A percentile compares a stretch with the other conserved stretches of the same genome.
Conservation (phyloP, 1,140 invertebrate genomes). For the Rhyacophila brunnea region DNA sequence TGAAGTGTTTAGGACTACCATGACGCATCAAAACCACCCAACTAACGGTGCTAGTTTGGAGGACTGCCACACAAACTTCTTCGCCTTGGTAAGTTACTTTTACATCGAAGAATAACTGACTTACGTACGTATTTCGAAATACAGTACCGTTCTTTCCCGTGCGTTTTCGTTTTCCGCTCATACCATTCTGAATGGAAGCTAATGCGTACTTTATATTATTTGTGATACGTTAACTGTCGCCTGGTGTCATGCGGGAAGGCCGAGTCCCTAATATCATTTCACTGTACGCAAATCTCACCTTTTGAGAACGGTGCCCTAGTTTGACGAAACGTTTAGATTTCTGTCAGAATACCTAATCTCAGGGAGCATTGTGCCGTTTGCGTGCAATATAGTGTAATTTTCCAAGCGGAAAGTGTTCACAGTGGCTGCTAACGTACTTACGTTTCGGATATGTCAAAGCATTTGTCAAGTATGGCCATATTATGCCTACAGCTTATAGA, state of each 20-base stretch:
- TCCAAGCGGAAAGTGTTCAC: not conserved
- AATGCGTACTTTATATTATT: too few species aligned
- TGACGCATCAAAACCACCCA: conserved; percentile 96
- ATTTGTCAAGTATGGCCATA: conserved; percentile 48
- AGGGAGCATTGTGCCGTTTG: not conserved
- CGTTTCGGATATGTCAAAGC: conserved; percentile 46
- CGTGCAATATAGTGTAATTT: not conserved
- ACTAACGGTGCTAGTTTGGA: conserved; percentile 99
- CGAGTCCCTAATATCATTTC: conserved; percentile 10
- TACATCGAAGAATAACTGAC: conserved; percentile 56
- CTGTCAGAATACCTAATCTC: not conserved
- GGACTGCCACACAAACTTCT: conserved; percentile 99
- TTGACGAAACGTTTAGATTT: conserved; percentile 5
- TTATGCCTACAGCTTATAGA: conserved; percentile 52
- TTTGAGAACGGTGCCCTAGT: conserved; percentile 26
- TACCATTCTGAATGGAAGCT: too few species aligned
- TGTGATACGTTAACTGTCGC: not conserved
- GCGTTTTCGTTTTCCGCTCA: conserved; percentile 1
- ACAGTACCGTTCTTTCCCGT: conserved; percentile 10
- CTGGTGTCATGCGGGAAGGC: conserved; percentile 15
- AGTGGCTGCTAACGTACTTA: not conserved
- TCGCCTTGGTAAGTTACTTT: conserved; percentile 93
- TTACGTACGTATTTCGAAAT: conserved; percentile 24
- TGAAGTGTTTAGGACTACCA: conserved; percentile 68
- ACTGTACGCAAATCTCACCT: conserved; percentile 31